A percentile compares a stretch with the other conserved stretches of the same genome.
phyloP scores from a whole-genome alignment of 92 coral and sea anemone species.

The Chrysogorgia sp. region DNA sequence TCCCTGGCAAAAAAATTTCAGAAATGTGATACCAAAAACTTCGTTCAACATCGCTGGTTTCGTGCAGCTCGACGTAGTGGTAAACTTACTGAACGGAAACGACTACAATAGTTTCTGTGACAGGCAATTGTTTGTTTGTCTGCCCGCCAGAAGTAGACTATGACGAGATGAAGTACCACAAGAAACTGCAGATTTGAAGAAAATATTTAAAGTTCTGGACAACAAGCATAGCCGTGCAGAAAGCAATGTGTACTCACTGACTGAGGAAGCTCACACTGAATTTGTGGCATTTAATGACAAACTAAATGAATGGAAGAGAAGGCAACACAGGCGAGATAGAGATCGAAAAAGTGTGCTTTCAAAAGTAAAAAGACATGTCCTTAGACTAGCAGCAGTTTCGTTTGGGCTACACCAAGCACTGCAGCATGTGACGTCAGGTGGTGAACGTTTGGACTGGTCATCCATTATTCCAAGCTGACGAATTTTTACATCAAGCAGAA shows the following conservation, averaged over 20 bases:
- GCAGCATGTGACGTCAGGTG: constrained; percentile 4
- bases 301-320: constrained; percentile 56
- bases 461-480: constrained; percentile 58
- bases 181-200: not conserved
- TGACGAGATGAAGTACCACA: not conserved
- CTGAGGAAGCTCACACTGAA: constrained; percentile 53
- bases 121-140: constrained; percentile 64
- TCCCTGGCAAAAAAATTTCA: too few relatives aligned
- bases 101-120: constrained; percentile 61
- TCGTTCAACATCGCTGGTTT: too few relatives aligned
- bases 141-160: constrained; percentile 56
- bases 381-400: constrained; percentile 60
- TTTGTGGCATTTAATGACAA: constrained; percentile 60
- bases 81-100: too few relatives aligned
- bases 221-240: constrained; percentile 17
- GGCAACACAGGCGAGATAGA: constrained; percentile 55
- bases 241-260: constrained; percentile 25
- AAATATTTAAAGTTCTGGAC: constrained; percentile 21
- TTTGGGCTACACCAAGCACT: constrained; percentile 62
- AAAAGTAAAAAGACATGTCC: constrained; percentile 69
- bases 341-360: constrained; percentile 64
- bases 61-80: too few relatives aligned
- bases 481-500: constrained; percentile 67
- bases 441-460: constrained; percentile 22
- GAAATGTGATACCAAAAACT: too few relatives aligned